Conservation (phyloP, 1,140 invertebrate genomes). For the Brachionus manjavacas region DNA sequence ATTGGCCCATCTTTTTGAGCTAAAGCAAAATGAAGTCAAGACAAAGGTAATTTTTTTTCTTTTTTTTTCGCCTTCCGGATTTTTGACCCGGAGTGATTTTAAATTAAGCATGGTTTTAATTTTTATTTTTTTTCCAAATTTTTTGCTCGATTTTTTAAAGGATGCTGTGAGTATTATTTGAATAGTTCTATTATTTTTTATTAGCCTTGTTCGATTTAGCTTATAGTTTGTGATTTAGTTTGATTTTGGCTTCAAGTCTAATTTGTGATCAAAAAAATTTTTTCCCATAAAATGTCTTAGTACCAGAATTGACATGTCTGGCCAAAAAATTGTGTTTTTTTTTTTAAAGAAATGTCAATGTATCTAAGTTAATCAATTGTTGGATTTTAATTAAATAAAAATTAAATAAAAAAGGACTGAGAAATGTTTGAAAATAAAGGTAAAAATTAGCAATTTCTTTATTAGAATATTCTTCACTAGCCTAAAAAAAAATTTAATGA, state of each 20-base stretch:
- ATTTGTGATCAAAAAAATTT: not conserved
- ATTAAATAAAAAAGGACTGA: too few species aligned
- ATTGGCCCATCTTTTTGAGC: conserved; percentile 93
- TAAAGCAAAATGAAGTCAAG: conserved; percentile 86
- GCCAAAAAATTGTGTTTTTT: too few species aligned
- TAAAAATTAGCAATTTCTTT: too few species aligned
- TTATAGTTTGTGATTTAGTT: conserved; percentile 27
- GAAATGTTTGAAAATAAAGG: too few species aligned
- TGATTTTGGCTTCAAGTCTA: not conserved
- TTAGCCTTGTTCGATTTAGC: not conserved
- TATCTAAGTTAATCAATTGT: too few species aligned
- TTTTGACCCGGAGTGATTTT: not conserved
- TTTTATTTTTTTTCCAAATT: not conserved
- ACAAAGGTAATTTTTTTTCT: conserved; percentile 65
- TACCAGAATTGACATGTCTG: too few species aligned
- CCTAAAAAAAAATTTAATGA: too few species aligned
- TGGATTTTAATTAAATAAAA: too few species aligned
- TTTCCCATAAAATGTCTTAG: too few species aligned
- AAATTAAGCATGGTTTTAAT: conserved; percentile 14
- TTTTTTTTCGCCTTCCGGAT: not conserved
- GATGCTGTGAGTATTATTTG: conserved; percentile 29
- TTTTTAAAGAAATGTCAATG: too few species aligned
- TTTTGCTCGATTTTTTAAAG: not conserved
- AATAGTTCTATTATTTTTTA: not conserved
- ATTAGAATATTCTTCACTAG: too few species aligned